These are phyloP conservation scores for Tortricodes alternella DNA, from an alignment of 2,888 invertebrate species.

Conservation along the genomic window DNA sequence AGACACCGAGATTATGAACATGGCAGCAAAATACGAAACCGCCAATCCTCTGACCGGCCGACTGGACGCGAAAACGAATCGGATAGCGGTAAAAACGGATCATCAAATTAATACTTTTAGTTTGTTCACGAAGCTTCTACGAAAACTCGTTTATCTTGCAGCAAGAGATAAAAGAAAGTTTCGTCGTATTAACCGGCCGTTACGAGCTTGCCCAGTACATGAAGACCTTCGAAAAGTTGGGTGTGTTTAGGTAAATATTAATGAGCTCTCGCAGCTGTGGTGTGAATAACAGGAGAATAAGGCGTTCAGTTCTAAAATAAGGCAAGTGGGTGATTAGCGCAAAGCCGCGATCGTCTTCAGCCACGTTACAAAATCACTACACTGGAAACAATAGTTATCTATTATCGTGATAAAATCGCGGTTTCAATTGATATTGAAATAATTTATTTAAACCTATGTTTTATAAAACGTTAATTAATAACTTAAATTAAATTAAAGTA, in stretches of 20 bases:
- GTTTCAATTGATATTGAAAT: no score
- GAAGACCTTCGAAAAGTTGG: slow-evolving; percentile 59
- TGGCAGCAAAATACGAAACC: slow-evolving; percentile 53
- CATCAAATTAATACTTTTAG: slow-evolving; percentile 32
- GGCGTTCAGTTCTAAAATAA: no score
- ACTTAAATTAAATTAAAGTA: no score
- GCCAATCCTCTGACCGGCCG: slow-evolving; percentile 64
- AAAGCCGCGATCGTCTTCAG: no score
- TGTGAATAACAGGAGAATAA: not conserved
- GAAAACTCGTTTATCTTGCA: slow-evolving; percentile 47
- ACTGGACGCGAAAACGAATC: slow-evolving; percentile 64
- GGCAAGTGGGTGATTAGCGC: no score
- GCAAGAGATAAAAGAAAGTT: slow-evolving; percentile 78
- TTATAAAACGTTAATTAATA: no score
- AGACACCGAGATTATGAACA: slow-evolving; percentile 46
- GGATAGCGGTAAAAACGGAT: slow-evolving; percentile 61
- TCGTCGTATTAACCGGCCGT: slow-evolving; percentile 55
- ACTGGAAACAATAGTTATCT: no score
- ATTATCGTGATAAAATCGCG: no score
- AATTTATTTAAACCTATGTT: no score
- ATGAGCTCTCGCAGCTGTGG: not conserved
- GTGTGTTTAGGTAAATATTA: slow-evolving; percentile 61
- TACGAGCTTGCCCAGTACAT: slow-evolving; percentile 51
- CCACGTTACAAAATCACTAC: no score
- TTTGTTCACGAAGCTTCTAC: slow-evolving; percentile 9